Evolutionary conservation across 2,888 invertebrate species (phyloP).

Genomic region (Ctena decussata): DNA sequence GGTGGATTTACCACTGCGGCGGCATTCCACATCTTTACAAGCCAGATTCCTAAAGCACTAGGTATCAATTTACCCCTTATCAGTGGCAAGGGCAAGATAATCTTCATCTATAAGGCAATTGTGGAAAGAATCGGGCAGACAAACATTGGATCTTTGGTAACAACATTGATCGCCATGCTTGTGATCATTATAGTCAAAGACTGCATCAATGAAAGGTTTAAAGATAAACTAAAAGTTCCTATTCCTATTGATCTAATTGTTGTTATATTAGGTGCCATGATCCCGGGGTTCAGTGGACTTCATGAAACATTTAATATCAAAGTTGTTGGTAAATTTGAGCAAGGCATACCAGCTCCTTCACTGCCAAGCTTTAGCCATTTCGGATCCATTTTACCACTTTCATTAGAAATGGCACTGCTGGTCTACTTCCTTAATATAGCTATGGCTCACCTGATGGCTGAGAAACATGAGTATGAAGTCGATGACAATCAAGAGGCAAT

Average conservation of each 20-base stretch:
- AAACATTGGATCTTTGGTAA: slow-evolving; percentile 90
- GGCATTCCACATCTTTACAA: slow-evolving; percentile 75
- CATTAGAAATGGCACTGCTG: slow-evolving; percentile 75
- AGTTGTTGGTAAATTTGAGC: slow-evolving; percentile 76
- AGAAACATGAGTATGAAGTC: slow-evolving; percentile 84
- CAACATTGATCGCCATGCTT: slow-evolving; percentile 90
- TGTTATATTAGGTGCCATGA: slow-evolving; percentile 76
- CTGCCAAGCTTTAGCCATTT: slow-evolving; percentile 59
- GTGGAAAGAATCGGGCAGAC: slow-evolving; percentile 88
- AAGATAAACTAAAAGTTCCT: slow-evolving; percentile 76
- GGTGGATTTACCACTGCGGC: slow-evolving; percentile 78
- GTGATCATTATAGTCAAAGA: slow-evolving; percentile 89
- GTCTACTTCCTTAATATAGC: slow-evolving; percentile 79
- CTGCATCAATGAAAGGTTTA: slow-evolving; percentile 78
- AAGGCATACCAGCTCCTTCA: slow-evolving; percentile 76
- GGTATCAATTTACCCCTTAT: slow-evolving; percentile 63
- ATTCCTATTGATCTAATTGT: slow-evolving; percentile 84
- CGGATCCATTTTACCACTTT: slow-evolving; percentile 55
- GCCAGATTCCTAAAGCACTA: slow-evolving; percentile 73
- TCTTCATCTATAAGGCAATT: slow-evolving; percentile 89
- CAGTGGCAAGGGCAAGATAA: slow-evolving; percentile 69
- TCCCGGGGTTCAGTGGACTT: slow-evolving; percentile 75
- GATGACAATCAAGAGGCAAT: slow-evolving; percentile 86
- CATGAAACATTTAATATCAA: slow-evolving; percentile 64
- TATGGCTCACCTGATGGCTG: slow-evolving; percentile 85